Evolutionary conservation across 2,797 vertebrate species (phyloP), one percentile per base, ranked within the genome.

Genomic region (Podargus strigoides): DNA sequence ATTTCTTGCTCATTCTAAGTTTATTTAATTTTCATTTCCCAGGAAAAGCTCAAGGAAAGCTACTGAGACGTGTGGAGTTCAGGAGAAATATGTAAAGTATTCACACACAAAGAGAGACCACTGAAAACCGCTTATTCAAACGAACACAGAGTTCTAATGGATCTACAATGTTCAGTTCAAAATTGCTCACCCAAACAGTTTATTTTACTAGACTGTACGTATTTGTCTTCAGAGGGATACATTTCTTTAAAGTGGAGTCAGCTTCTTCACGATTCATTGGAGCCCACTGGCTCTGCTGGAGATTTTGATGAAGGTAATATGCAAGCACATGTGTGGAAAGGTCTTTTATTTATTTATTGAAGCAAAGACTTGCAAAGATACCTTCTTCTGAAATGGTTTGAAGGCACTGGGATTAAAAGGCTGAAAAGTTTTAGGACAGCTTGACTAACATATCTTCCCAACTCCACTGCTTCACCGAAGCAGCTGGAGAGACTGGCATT

Each of bases 371-470:
- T 90, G 77, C 67, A 87, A 89, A 72, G 59, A 46, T 49, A 81
- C 16, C 69, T 56, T 78, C 78, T 89, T 74, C 77, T 85, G 58
- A 78, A 93, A 82, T 18, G 49, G 34, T 60, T 42, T 81, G 59
- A 90, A 93, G 52, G 67, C 41, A 63, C 1, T 60, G 24, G 55
- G 72, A 94, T 90, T 63, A 85, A 89, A 96, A 89, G 34, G 49
- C 70, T 76, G 41, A 60, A 52, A 72, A 83, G 62, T 78, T 94
- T 95, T 74, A 85, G 74, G 83, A 90, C 77, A 85, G 86, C 58
- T 93, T 90, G 88, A 90, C 83, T 95, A 95, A 82, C 21, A 6
- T 53, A 92, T 73, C 66, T 87, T 86, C 62, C 34, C 53, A 60
- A 78, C 36, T 74, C 82, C 39, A 64, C 3, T 86, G 46, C 69